Conservation (phyloP, 2,888 invertebrate genomes). For the Volucella inflata region DNA sequence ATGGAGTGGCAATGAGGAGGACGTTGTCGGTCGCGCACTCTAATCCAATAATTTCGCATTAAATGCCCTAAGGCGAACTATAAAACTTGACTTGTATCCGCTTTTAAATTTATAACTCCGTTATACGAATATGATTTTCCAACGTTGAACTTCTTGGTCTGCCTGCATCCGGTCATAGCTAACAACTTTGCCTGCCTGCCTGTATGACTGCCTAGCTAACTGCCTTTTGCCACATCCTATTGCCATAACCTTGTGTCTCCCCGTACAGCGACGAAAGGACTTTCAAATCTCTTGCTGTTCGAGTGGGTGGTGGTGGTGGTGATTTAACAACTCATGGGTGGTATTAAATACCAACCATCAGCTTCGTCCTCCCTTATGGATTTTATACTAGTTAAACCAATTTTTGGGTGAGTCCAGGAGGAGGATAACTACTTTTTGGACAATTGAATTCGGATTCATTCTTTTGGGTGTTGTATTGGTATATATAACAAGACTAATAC, state of each 20-base stretch:
- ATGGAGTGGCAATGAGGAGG: not conserved
- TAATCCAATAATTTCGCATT: slow-evolving; percentile 74
- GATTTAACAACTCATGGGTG: not conserved
- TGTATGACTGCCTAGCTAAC: not conserved
- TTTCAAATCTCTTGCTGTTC: not conserved
- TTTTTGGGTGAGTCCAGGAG: slow-evolving; percentile 19
- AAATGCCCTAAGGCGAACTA: slow-evolving; percentile 69
- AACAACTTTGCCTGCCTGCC: slow-evolving; percentile 20
- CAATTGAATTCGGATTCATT: slow-evolving; percentile 72
- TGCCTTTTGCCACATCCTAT: slow-evolving; percentile 55
- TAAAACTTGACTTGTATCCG: slow-evolving; percentile 75
- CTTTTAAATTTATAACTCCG: slow-evolving; percentile 74
- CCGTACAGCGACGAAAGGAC: slow-evolving; percentile 42
- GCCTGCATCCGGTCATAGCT: slow-evolving; percentile 41
- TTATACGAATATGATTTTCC: slow-evolving; percentile 74
- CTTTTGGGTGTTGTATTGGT: slow-evolving; percentile 31
- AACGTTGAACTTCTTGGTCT: slow-evolving; percentile 60
- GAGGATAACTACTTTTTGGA: slow-evolving; percentile 64
- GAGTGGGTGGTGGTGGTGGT: not conserved
- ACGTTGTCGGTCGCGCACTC: slow-evolving; percentile 41
- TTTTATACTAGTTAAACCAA: slow-evolving; percentile 44
- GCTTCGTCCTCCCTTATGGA: slow-evolving; percentile 38
- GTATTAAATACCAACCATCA: slow-evolving; percentile 34
- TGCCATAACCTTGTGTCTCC: slow-evolving; percentile 52
- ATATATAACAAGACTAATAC: slow-evolving; percentile 15